These are phyloP conservation scores for Dicrostonyx torquatus DNA, from an alignment of 2,797 vertebrate species.

Conservation along the genomic window DNA sequence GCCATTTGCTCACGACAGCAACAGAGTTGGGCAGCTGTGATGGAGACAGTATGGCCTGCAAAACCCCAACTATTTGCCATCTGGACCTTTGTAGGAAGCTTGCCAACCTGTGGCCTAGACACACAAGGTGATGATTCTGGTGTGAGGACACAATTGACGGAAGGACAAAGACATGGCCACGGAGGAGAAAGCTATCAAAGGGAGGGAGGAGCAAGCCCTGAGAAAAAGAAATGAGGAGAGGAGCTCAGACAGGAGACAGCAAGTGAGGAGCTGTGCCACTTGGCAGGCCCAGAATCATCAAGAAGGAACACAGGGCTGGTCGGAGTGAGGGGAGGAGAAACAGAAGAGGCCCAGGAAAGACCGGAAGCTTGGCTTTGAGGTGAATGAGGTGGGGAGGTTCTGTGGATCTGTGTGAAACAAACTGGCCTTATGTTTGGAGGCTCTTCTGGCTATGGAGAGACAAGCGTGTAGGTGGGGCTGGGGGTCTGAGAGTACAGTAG, in stretches of 20 bases:
- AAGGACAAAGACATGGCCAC: rapidly evolving
- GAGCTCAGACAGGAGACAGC: background rate
- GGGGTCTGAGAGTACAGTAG: background rate
- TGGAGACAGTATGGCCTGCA: conserved; percentile 61
- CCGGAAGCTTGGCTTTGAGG: background rate
- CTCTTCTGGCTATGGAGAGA: background rate
- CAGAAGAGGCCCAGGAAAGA: background rate
- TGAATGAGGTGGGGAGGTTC: background rate
- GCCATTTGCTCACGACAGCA: conserved; percentile 24
- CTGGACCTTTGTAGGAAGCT: conserved; percentile 56
- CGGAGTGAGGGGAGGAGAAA: background rate
- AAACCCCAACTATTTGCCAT: conserved; percentile 73
- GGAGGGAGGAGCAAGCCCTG: background rate
- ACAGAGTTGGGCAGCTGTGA: conserved; percentile 63
- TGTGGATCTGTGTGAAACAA: background rate
- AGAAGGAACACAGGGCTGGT: background rate
- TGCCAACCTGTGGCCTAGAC: conserved; percentile 60
- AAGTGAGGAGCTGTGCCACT: too few species aligned
- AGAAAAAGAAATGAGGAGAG: background rate
- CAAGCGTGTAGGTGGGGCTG: background rate
- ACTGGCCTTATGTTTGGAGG: background rate
- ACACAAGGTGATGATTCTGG: conserved; percentile 41
- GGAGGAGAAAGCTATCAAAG: background rate
- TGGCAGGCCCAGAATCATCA: background rate
- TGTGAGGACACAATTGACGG: background rate